Percentiles rank a stretch among this genome's conserved stretches.
phyloP scores from a whole-genome alignment of 2,888 invertebrate species.

The Sphaerolaimus hirsutus region DNA sequence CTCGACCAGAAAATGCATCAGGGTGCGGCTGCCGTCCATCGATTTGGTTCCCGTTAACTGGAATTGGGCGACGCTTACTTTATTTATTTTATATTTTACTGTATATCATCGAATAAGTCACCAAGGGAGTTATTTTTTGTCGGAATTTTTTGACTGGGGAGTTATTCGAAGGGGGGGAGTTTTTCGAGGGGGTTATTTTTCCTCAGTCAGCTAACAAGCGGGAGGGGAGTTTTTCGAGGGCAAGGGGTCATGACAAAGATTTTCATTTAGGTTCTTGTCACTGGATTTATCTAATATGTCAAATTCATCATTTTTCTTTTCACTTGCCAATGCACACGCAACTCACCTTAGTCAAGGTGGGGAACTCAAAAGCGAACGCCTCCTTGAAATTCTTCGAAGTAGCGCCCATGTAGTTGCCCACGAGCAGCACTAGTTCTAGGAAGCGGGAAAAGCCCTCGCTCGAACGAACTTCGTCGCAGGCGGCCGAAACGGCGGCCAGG shows the following conservation, averaged over 20 bases:
- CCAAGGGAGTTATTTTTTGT: too few relatives aligned
- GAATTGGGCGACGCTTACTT: slow-evolving; percentile 8
- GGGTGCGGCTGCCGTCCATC: slow-evolving; percentile 63
- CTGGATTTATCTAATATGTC: not conserved
- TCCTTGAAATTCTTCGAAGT: slow-evolving; percentile 47
- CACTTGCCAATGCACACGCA: not conserved
- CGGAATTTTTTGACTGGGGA: too few relatives aligned
- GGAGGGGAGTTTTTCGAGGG: not conserved
- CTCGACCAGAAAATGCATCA: slow-evolving; percentile 70
- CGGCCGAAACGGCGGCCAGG: slow-evolving; percentile 76
- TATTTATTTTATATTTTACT: too few relatives aligned
- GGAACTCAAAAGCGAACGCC: slow-evolving; percentile 85
- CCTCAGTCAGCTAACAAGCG: too few relatives aligned
- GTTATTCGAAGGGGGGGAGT: too few relatives aligned
- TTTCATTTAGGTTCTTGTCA: not conserved
- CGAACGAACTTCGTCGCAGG: slow-evolving; percentile 36
- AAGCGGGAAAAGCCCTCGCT: slow-evolving; percentile 60
- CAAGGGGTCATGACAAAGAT: not conserved
- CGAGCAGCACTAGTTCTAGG: slow-evolving; percentile 57
- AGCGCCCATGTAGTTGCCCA: slow-evolving; percentile 90
- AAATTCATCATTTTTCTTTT: not conserved
- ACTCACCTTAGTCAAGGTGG: slow-evolving; percentile 63
- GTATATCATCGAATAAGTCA: too few relatives aligned
- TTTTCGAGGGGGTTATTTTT: too few relatives aligned
- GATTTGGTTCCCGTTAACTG: slow-evolving; percentile 44